Evolutionary conservation across 1,140 invertebrate genomes (phyloP).

Genomic region (Bombus sylvicola): DNA sequence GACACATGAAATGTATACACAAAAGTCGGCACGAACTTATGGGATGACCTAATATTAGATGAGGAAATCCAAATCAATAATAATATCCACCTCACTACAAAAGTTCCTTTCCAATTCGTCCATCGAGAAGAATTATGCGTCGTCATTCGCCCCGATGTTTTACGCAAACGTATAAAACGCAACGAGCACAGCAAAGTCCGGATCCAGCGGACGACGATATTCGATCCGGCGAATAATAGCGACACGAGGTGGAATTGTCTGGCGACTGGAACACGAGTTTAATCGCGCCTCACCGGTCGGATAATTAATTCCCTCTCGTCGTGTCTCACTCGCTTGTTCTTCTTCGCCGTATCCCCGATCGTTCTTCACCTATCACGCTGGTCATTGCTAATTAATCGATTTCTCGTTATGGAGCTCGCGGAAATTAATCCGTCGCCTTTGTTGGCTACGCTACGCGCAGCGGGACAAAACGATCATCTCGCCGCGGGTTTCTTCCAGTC

Average conservation of each 20-base stretch:
- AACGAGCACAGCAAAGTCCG: not conserved
- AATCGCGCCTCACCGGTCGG: slow-evolving; percentile 8
- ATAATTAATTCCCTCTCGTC: slow-evolving; percentile 51
- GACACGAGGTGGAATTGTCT: slow-evolving; percentile 32
- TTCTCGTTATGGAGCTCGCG: slow-evolving; percentile 10
- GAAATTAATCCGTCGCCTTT: slow-evolving; percentile 16
- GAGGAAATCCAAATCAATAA: not conserved
- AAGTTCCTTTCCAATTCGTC: too few species aligned
- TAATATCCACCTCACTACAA: too few species aligned
- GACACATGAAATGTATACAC: too few species aligned
- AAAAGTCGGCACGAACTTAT: too few species aligned
- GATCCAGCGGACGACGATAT: slow-evolving; percentile 17
- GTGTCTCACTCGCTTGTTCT: slow-evolving; percentile 16
- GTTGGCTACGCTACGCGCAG: not conserved
- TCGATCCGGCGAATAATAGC: slow-evolving; percentile 36
- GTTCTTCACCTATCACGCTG: not conserved
- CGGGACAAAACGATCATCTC: not conserved
- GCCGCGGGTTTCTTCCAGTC: not conserved
- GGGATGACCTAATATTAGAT: slow-evolving; percentile 34
- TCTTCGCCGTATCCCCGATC: not conserved
- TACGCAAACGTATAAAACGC: not conserved
- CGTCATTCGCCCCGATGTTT: too few species aligned
- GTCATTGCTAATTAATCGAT: slow-evolving; percentile 40
- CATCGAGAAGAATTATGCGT: too few species aligned
- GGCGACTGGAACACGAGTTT: slow-evolving; percentile 10